phyloP scores from a whole-genome alignment of 1,140 invertebrate species.

The Coelopa frigida region DNA sequence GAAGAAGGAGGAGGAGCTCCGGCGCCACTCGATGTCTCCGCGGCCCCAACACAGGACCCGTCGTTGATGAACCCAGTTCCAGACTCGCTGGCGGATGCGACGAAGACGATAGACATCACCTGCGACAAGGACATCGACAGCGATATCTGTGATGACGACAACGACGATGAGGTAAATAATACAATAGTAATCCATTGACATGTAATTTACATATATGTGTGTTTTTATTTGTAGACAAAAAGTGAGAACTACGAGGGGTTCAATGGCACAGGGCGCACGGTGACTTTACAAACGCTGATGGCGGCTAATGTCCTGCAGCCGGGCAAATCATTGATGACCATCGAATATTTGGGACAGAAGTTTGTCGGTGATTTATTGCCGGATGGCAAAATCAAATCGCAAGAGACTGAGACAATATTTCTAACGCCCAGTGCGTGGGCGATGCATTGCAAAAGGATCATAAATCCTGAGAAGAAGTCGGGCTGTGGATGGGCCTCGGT shows the following conservation, averaged over 20 bases:
- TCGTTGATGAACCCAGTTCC: too few relatives aligned
- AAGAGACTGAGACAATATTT: constrained; percentile 80
- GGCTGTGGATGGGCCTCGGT: constrained; percentile 86
- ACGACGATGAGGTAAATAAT: constrained; percentile 35
- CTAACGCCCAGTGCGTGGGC: constrained; percentile 88
- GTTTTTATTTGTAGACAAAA: constrained; percentile 22
- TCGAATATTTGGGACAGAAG: constrained; percentile 86
- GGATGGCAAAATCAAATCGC: constrained; percentile 82
- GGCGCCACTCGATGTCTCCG: too few relatives aligned
- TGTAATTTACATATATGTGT: too few relatives aligned
- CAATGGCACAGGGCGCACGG: constrained; percentile 55
- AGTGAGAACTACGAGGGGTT: constrained; percentile 43
- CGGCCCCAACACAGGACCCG: too few relatives aligned
- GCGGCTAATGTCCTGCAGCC: constrained; percentile 73
- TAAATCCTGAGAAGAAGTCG: constrained; percentile 85
- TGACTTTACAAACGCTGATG: constrained; percentile 77
- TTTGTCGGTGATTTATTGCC: constrained; percentile 79
- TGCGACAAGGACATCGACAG: constrained; percentile 35
- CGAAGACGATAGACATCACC: constrained; percentile 1
- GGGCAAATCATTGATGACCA: constrained; percentile 72
- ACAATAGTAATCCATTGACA: background rate
- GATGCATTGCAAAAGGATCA: constrained; percentile 81
- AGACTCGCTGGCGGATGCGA: too few relatives aligned
- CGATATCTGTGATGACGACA: constrained; percentile 35
- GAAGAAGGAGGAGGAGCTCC: background rate